These are phyloP conservation scores for Pseudomyrmex cubaensis DNA, from an alignment of 1,140 invertebrate species.

Conservation along the genomic window DNA sequence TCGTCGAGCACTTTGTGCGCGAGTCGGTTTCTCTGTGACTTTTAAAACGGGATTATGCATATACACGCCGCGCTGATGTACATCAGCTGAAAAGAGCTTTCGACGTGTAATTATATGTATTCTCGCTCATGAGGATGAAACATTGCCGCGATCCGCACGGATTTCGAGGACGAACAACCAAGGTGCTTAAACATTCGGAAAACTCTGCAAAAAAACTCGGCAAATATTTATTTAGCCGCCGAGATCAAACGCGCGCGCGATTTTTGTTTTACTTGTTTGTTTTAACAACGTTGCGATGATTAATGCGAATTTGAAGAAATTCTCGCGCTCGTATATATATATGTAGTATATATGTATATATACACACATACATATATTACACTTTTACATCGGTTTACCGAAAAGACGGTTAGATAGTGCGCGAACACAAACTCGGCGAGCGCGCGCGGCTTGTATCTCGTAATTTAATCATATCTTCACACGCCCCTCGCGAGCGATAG, in stretches of 20 bases:
- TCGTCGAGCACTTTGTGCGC: not conserved
- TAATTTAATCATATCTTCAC: slow-evolving; percentile 67
- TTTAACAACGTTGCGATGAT: too few relatives aligned
- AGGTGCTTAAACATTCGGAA: not conserved
- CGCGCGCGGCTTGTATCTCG: slow-evolving; percentile 30
- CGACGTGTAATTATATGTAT: slow-evolving; percentile 18
- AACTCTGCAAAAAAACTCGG: not conserved
- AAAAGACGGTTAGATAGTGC: not conserved
- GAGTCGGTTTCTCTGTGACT: slow-evolving; percentile 1
- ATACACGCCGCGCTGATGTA: not conserved
- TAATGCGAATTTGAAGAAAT: too few relatives aligned
- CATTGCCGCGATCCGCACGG: not conserved
- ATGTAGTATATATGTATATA: too few relatives aligned
- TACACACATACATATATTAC: too few relatives aligned
- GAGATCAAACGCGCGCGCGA: not conserved
- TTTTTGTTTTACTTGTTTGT: too few relatives aligned
- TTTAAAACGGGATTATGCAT: slow-evolving; percentile 41
- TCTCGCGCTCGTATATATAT: too few relatives aligned
- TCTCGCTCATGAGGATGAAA: not conserved
- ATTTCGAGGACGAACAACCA: not conserved
- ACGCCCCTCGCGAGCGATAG: slow-evolving; percentile 63
- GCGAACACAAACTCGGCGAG: not conserved
- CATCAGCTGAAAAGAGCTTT: not conserved
- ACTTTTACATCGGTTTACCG: not conserved
- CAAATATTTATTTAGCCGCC: not conserved